phyloP scores from a whole-genome alignment of 2,888 invertebrate species.

The Platycheirus albimanus region DNA sequence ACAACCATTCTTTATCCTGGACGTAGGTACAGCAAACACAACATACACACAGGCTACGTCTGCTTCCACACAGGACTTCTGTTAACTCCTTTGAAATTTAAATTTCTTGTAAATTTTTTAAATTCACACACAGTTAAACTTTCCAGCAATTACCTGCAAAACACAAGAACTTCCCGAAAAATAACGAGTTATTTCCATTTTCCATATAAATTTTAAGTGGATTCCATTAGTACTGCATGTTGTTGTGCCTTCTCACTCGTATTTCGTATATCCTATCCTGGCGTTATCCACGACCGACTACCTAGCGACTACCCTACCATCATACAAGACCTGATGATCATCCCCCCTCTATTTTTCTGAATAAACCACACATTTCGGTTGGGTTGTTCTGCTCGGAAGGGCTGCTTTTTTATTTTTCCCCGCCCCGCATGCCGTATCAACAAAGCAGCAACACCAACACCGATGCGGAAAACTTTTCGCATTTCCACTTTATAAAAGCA shows the following conservation, averaged over 20 bases:
- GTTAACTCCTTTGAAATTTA: too few relatives aligned
- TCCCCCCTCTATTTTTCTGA: too few relatives aligned
- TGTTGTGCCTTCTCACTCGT: conserved; percentile 31
- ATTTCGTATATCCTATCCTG: neutral
- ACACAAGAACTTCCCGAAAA: conserved; percentile 39
- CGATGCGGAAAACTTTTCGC: conserved; percentile 57
- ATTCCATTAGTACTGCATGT: conserved; percentile 53
- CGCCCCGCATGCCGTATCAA: neutral
- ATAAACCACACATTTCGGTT: conserved; percentile 20
- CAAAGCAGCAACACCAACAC: neutral
- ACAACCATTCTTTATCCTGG: too few relatives aligned
- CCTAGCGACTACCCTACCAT: too few relatives aligned
- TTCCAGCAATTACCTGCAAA: conserved; percentile 48
- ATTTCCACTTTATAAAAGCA: conserved; percentile 69
- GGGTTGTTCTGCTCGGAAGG: conserved; percentile 6
- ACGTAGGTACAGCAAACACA: too few relatives aligned
- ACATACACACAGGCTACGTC: too few relatives aligned
- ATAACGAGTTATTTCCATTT: conserved; percentile 53
- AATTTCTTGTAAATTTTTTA: conserved; percentile 31
- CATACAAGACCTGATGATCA: neutral
- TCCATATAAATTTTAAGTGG: conserved; percentile 54
- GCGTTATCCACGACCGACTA: neutral
- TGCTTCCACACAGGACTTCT: too few relatives aligned
- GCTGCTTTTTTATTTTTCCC: conserved; percentile 4
- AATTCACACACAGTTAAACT: conserved; percentile 53